A percentile compares a stretch with the other conserved stretches of the same genome.
Evolutionary conservation across 2,888 invertebrate genomes (phyloP).

Genomic region (Archips xylosteana): DNA sequence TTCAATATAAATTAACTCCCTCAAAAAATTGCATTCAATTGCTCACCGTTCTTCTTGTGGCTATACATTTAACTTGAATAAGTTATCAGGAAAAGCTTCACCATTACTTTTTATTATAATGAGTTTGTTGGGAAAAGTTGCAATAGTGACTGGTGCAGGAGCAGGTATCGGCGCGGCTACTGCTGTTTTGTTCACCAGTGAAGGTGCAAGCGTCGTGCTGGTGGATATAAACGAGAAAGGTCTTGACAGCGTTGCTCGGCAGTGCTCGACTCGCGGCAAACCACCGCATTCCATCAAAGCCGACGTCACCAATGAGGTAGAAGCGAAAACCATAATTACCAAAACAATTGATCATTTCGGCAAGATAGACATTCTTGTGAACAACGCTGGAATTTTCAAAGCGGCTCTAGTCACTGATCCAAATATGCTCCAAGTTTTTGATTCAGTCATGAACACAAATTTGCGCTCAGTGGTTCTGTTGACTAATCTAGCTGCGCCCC

Average conservation of each 20-base stretch:
- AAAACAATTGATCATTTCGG: slow-evolving; percentile 55
- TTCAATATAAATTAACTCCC: neutral
- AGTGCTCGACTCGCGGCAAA: slow-evolving; percentile 46
- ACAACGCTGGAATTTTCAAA: slow-evolving; percentile 53
- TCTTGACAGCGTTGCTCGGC: slow-evolving; percentile 47
- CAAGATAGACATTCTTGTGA: slow-evolving; percentile 59
- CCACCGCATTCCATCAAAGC: slow-evolving; percentile 52
- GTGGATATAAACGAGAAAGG: slow-evolving; percentile 56
- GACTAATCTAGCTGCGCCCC: slow-evolving; percentile 54
- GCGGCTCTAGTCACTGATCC: slow-evolving; percentile 48
- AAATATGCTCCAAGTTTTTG: slow-evolving; percentile 52
- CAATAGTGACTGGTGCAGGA: slow-evolving; percentile 62
- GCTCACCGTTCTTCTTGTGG: neutral
- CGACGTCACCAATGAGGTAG: slow-evolving; percentile 55
- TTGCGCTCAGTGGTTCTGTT: slow-evolving; percentile 53
- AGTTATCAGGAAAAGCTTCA: no score
- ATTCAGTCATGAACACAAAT: slow-evolving; percentile 56
- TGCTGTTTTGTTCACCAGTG: slow-evolving; percentile 57
- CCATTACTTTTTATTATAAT: slow-evolving; percentile 14
- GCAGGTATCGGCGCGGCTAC: slow-evolving; percentile 65
- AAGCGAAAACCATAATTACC: slow-evolving; percentile 50
- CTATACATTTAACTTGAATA: neutral
- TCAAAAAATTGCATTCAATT: neutral
- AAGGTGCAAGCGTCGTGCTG: slow-evolving; percentile 55
- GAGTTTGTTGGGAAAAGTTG: slow-evolving; percentile 55